phyloP scores from a whole-genome alignment of 2,888 invertebrate genomes.

The Hirtodrosophila alboralis region DNA sequence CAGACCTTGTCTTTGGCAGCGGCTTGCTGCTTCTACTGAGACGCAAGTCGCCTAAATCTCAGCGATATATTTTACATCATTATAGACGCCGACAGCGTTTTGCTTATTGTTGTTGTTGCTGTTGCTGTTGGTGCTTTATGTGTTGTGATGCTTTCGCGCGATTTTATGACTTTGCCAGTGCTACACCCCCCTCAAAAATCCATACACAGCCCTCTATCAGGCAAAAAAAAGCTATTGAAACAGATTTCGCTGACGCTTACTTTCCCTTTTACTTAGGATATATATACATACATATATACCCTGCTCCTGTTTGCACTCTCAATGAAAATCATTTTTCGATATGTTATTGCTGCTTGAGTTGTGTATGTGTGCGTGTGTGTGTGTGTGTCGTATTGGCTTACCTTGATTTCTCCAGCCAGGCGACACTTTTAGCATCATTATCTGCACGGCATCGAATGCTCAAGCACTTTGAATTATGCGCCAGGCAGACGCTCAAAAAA shows the following conservation, averaged over 20 bases:
- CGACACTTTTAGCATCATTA: conserved; percentile 78
- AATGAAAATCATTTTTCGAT: conserved; percentile 76
- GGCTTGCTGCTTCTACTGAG: conserved; percentile 12
- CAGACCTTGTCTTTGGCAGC: conserved; percentile 60
- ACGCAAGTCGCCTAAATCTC: conserved; percentile 72
- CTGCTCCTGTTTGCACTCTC: conserved; percentile 23
- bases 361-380: conserved; percentile 12
- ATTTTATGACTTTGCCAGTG: conserved; percentile 74
- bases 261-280: conserved; percentile 21
- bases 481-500: conserved; percentile 66
- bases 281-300: too few relatives aligned
- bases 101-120: conserved; percentile 24
- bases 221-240: conserved; percentile 64
- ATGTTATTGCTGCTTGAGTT: conserved; percentile 59
- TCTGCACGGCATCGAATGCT: conserved; percentile 72
- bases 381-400: conserved; percentile 56
- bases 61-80: conserved; percentile 77
- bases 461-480: conserved; percentile 76
- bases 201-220: conserved; percentile 43
- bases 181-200: conserved; percentile 11
- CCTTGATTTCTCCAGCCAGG: conserved; percentile 51
- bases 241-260: conserved; percentile 77
- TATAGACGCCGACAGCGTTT: conserved; percentile 56
- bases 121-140: conserved; percentile 56
- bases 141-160: conserved; percentile 65